Conservation (phyloP, 2,888 invertebrate genomes). For the Blastobasis adustella region DNA sequence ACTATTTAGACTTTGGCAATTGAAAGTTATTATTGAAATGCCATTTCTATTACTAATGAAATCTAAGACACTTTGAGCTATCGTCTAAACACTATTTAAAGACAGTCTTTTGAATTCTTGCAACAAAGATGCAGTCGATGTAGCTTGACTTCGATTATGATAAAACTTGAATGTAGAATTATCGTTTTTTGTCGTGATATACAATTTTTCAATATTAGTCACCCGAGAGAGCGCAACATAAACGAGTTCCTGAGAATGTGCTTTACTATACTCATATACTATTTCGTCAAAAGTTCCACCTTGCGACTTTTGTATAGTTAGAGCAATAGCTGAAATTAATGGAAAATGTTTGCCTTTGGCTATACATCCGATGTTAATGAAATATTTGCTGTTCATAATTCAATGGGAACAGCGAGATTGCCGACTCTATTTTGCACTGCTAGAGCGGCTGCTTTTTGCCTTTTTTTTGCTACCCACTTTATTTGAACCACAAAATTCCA, state of each 20-base stretch:
- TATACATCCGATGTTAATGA: not conserved
- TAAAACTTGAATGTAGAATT: not conserved
- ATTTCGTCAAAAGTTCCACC: not conserved
- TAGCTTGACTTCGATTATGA: not conserved
- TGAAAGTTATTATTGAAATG: not conserved
- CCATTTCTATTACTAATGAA: not conserved
- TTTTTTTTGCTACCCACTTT: not conserved
- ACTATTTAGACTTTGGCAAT: not conserved
- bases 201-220: not conserved
- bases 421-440: not conserved
- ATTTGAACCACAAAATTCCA: not conserved
- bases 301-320: not conserved
- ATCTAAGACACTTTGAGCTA: not conserved
- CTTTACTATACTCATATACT: not conserved
- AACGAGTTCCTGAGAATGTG: not conserved
- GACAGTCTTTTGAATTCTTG: not conserved
- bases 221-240: not conserved
- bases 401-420: not conserved
- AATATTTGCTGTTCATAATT: not conserved
- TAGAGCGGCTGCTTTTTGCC: not conserved
- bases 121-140: not conserved
- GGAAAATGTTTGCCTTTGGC: not conserved
- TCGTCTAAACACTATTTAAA: not conserved
- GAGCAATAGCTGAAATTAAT: not conserved
- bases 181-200: not conserved